phyloP scores from a whole-genome alignment of 2,888 invertebrate genomes.

The Mythimna pallens region DNA sequence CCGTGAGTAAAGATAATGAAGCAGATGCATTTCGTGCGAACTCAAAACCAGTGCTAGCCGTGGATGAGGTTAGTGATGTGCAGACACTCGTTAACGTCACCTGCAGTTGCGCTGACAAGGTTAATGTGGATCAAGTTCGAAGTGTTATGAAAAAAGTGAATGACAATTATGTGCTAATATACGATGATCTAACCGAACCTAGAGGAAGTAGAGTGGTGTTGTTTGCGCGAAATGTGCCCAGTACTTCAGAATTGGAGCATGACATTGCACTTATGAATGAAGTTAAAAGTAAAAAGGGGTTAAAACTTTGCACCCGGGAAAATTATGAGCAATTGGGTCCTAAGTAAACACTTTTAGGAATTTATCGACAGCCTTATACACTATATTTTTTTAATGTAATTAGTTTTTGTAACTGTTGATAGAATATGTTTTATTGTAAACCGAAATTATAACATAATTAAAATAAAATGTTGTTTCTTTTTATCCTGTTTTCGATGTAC shows the following conservation, averaged over 20 bases:
- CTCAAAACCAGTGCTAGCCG: neutral
- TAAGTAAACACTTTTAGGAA: neutral
- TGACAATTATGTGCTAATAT: conserved; percentile 1
- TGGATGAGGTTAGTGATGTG: neutral
- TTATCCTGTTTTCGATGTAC: no score
- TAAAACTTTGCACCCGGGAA: neutral
- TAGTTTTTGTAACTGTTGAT: no score
- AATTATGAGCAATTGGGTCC: neutral
- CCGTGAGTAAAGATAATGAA: no score
- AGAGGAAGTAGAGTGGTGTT: neutral
- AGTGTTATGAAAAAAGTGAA: conserved; percentile 6
- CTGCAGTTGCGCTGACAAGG: neutral
- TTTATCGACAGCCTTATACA: neutral
- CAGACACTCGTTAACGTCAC: neutral
- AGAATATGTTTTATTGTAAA: neutral
- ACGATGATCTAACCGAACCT: neutral
- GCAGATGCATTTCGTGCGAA: neutral
- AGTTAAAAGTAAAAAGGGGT: neutral
- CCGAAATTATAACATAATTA: neutral
- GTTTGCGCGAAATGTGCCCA: neutral
- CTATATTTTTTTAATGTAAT: neutral
- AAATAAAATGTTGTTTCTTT: neutral
- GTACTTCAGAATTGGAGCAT: neutral
- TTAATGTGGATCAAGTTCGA: neutral
- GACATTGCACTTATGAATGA: neutral